phyloP scores from a whole-genome alignment of 1,140 invertebrate species.

The Drosophila tani region DNA sequence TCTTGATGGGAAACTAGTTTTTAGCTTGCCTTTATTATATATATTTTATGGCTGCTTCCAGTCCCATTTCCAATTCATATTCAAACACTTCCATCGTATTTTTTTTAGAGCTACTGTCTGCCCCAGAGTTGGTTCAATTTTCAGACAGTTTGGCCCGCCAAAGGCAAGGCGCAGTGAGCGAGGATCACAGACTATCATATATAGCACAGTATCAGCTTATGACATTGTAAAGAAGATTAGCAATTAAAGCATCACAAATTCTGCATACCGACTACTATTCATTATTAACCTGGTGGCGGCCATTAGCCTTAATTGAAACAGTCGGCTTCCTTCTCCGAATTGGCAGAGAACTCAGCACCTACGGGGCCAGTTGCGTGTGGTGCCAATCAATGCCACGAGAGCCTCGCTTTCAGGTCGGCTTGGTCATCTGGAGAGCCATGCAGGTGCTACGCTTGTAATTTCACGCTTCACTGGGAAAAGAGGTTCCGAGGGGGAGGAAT shows the following conservation, averaged over 20 bases:
- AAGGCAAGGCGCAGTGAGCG: slow-evolving; percentile 55
- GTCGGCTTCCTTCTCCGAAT: slow-evolving; percentile 21
- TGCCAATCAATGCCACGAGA: slow-evolving; percentile 46
- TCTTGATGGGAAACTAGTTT: no score
- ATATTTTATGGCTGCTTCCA: not conserved
- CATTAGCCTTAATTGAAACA: slow-evolving; percentile 48
- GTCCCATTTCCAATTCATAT: not conserved
- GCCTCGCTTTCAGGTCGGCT: slow-evolving; percentile 9
- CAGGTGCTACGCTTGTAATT: slow-evolving; percentile 47
- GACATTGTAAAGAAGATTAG: slow-evolving; percentile 49
- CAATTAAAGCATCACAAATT: slow-evolving; percentile 49
- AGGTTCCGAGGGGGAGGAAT: slow-evolving; percentile 1
- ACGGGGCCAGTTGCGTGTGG: slow-evolving; percentile 37
- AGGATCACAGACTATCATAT: slow-evolving; percentile 4
- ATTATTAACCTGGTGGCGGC: slow-evolving; percentile 48
- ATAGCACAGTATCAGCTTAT: slow-evolving; percentile 12
- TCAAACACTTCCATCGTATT: slow-evolving; percentile 52
- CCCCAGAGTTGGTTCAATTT: slow-evolving; percentile 78
- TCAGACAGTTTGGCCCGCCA: slow-evolving; percentile 70
- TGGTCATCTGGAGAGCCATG: slow-evolving; percentile 27
- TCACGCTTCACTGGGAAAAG: slow-evolving; percentile 29
- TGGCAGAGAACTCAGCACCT: slow-evolving; percentile 59
- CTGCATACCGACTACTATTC: slow-evolving; percentile 25
- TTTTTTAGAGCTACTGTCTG: slow-evolving; percentile 72
- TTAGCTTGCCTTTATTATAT: not conserved